phyloP scores from a whole-genome alignment of 2,888 invertebrate genomes.

The Caenorhabditis auriculariae region DNA sequence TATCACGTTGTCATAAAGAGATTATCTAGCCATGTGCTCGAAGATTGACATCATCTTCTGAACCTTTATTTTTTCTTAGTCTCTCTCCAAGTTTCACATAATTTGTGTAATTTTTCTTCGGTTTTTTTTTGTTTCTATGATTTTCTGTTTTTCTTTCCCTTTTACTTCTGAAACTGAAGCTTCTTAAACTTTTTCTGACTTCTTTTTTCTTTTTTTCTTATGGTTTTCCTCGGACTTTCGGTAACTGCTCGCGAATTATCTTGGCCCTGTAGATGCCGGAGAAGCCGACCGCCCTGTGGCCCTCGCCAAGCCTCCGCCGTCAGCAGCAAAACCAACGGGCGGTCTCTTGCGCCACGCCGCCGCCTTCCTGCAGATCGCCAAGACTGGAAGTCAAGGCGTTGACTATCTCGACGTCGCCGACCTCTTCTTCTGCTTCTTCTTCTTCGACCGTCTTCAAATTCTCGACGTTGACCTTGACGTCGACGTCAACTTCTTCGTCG shows the following conservation, averaged over 20 bases:
- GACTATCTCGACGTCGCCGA: conserved; percentile 23
- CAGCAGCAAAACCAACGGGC: conserved; percentile 27
- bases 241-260: not conserved
- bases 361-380: conserved; percentile 19
- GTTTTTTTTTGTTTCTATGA: not conserved
- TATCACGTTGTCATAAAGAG: too few species aligned
- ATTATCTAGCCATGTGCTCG: too few species aligned
- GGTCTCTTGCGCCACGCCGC: conserved; percentile 14
- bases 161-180: too few species aligned
- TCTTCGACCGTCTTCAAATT: too few species aligned
- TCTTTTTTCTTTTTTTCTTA: not conserved
- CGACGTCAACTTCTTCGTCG: too few species aligned
- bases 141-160: not conserved
- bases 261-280: conserved; percentile 3
- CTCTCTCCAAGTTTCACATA: not conserved
- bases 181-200: not conserved
- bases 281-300: conserved; percentile 1
- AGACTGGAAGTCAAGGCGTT: conserved; percentile 18
- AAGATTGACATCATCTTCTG: too few species aligned
- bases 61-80: not conserved
- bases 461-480: too few species aligned
- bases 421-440: too few species aligned
- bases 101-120: not conserved
- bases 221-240: not conserved
- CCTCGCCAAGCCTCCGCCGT: too few species aligned